These are phyloP conservation scores for Piezodorus guildinii DNA, from an alignment of 1,140 invertebrate species.

Conservation along the genomic window DNA sequence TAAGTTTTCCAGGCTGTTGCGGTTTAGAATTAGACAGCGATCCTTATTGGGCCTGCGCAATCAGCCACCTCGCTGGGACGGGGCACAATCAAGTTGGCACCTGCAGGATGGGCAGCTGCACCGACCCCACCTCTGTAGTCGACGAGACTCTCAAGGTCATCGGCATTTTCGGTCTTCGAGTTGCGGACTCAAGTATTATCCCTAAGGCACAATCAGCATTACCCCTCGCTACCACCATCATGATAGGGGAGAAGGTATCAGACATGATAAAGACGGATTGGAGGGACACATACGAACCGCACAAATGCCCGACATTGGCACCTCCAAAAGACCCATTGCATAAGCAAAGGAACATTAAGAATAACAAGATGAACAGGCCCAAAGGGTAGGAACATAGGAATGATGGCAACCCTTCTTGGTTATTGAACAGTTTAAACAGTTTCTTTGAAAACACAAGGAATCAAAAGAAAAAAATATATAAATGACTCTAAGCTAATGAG, in stretches of 20 bases:
- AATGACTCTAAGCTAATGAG: no score
- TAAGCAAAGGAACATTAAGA: no score
- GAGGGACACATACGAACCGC: constrained; percentile 30
- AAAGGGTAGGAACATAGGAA: no score
- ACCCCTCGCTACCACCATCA: constrained; percentile 62
- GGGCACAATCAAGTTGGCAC: constrained; percentile 57
- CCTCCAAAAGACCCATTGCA: no score
- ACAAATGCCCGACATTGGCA: no score
- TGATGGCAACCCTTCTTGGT: no score
- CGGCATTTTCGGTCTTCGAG: constrained; percentile 51
- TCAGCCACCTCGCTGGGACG: constrained; percentile 32
- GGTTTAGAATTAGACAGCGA: constrained; percentile 30
- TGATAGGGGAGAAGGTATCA: constrained; percentile 64
- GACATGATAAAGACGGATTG: constrained; percentile 56
- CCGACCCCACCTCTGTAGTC: constrained; percentile 49
- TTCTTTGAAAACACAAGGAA: no score
- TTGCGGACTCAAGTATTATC: constrained; percentile 71
- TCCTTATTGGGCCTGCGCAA: constrained; percentile 35
- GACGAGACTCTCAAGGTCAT: constrained; percentile 53
- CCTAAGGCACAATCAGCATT: constrained; percentile 57
- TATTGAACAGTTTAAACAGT: no score
- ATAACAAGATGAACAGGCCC: no score
- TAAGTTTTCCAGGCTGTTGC: constrained; percentile 21
- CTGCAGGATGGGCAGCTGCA: constrained; percentile 59
- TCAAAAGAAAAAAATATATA: no score